A percentile compares a stretch with the other conserved stretches of the same genome.
phyloP scores from a whole-genome alignment of 2,113 vertebrate species.

The Cromileptes altivelis region DNA sequence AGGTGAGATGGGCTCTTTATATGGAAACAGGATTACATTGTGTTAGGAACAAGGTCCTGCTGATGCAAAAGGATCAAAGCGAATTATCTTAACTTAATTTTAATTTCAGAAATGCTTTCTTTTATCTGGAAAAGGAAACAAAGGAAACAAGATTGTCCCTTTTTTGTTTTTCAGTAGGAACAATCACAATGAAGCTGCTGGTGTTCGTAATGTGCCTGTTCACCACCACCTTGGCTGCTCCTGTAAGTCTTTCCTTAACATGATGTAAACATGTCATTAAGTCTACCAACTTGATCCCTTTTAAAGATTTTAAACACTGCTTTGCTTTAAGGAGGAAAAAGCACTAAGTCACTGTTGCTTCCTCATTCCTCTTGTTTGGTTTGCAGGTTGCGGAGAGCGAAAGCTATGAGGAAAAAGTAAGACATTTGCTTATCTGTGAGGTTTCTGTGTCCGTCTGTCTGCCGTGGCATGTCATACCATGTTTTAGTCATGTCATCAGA shows the following conservation, averaged over 20 bases:
- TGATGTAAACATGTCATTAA: neutral
- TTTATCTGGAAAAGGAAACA: neutral
- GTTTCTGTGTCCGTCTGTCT: constrained; percentile 2
- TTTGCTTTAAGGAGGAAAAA: neutral
- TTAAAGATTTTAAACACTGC: constrained; percentile 12
- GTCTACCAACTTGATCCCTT: neutral
- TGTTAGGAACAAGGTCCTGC: neutral
- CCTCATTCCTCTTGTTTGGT: constrained; percentile 22
- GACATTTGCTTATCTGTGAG: constrained; percentile 6
- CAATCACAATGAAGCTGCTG: constrained; percentile 71
- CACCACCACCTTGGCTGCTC: constrained; percentile 68
- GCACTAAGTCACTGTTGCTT: neutral
- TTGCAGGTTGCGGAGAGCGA: constrained; percentile 74
- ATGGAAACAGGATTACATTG: neutral
- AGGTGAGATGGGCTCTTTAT: constrained; percentile 60
- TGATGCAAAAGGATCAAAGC: neutral
- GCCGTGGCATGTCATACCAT: constrained; percentile 22
- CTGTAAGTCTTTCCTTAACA: constrained; percentile 73
- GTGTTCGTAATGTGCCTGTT: constrained; percentile 74
- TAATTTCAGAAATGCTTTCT: neutral
- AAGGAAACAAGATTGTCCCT: neutral
- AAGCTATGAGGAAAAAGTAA: constrained; percentile 76
- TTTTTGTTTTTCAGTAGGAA: neutral
- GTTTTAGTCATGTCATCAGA: constrained; percentile 53
- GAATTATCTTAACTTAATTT: neutral